Evolutionary conservation across 1,140 invertebrate genomes (phyloP).

Genomic region (Branchinecta lynchi): DNA sequence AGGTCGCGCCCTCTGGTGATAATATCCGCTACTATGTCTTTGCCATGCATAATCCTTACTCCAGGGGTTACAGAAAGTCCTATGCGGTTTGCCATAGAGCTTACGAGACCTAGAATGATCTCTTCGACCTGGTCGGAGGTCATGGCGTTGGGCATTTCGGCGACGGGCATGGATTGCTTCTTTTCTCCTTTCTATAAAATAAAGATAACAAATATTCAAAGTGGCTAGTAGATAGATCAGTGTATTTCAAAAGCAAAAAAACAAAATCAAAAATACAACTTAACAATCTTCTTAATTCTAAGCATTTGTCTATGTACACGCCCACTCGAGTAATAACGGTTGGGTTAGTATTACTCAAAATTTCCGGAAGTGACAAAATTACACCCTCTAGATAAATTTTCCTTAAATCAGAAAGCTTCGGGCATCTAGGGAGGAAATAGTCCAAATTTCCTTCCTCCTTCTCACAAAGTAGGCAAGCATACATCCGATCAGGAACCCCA

Average conservation of each 20-base stretch:
- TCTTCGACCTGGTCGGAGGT: constrained; percentile 17
- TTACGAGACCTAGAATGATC: constrained; percentile 19
- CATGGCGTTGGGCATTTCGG: constrained; percentile 3
- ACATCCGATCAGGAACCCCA: no score
- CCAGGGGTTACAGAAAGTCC: constrained; percentile 16
- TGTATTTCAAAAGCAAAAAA: no score
- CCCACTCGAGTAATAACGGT: no score
- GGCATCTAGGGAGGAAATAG: no score
- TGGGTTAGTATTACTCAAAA: no score
- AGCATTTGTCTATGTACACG: constrained; percentile 10
- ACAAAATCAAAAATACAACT: no score
- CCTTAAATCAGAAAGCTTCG: no score
- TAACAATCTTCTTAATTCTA: no score
- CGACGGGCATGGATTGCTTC: constrained; percentile 10
- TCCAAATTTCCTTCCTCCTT: no score
- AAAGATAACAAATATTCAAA: neutral
- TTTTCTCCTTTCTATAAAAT: constrained; percentile 20
- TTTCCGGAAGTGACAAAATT: no score
- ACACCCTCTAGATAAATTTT: no score
- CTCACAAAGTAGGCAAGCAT: no score
- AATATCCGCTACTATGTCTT: constrained; percentile 43
- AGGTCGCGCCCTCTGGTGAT: constrained; percentile 50
- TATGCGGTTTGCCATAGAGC: constrained; percentile 16
- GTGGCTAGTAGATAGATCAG: neutral
- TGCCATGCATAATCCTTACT: constrained; percentile 20